A percentile compares a stretch with the other conserved stretches of the same genome.
Conservation (phyloP, 1,140 invertebrate genomes). For the Drosophila sulfurigaster region DNA sequence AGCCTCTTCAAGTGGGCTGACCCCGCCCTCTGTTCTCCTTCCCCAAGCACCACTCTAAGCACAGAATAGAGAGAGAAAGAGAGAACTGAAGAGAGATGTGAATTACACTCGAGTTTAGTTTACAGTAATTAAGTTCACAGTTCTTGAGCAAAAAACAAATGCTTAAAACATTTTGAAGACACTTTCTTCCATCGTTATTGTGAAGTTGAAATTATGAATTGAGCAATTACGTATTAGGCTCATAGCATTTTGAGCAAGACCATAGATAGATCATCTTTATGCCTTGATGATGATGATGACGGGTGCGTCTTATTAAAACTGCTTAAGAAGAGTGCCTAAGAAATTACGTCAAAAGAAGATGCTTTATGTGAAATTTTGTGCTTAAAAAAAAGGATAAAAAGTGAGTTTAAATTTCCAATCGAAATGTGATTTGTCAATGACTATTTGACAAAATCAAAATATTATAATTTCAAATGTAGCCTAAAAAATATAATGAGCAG, state of each 20-base stretch:
- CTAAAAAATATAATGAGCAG: too few relatives aligned
- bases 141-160: constrained; percentile 51
- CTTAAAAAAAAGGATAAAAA: too few relatives aligned
- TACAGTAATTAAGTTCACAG: constrained; percentile 70
- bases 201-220: constrained; percentile 32
- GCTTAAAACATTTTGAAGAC: constrained; percentile 33
- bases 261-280: constrained; percentile 12
- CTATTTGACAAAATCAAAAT: too few relatives aligned
- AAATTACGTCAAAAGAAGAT: neutral
- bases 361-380: too few relatives aligned
- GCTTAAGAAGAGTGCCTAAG: neutral
- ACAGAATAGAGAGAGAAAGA: too few relatives aligned
- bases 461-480: too few relatives aligned
- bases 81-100: neutral
- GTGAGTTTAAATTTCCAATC: too few relatives aligned
- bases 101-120: constrained; percentile 60
- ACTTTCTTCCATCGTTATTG: constrained; percentile 18
- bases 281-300: constrained; percentile 4
- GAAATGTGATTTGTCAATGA: too few relatives aligned
- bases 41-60: neutral
- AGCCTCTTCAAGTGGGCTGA: constrained; percentile 17
- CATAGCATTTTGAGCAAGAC: constrained; percentile 14
- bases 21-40: neutral
- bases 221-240: constrained; percentile 27
- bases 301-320: neutral